phyloP scores from a whole-genome alignment of 2,113 vertebrate species.

The Theropithecus gelada region DNA sequence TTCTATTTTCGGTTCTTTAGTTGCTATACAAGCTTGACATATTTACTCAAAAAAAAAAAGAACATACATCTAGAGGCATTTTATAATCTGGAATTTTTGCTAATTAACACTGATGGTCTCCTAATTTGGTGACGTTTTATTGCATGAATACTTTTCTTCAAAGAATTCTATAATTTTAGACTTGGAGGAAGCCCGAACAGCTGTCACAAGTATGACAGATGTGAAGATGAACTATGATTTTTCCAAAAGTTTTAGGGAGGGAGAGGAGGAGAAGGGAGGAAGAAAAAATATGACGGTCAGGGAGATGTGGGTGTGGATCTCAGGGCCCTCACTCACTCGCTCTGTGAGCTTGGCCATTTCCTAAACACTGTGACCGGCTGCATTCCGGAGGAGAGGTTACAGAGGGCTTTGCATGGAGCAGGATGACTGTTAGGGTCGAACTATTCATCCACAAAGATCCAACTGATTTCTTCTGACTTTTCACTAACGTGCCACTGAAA shows the following conservation, averaged over 20 bases:
- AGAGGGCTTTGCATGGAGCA: not conserved
- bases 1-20: not conserved
- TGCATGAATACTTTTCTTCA: not conserved
- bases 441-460: constrained; percentile 19
- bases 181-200: fast-evolving
- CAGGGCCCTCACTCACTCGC: fast-evolving
- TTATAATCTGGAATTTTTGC: not conserved
- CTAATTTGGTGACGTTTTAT: not conserved
- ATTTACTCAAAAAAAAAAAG: not conserved
- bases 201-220: fast-evolving
- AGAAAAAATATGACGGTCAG: not conserved
- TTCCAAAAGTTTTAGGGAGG: not conserved
- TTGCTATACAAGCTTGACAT: not conserved
- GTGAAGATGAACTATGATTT: no score
- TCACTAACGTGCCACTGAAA: constrained; percentile 10
- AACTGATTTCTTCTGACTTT: constrained; percentile 70
- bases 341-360: not conserved
- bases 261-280: not conserved
- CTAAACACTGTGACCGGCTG: fast-evolving
- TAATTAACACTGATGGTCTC: not conserved
- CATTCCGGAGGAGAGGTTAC: not conserved
- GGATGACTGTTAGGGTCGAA: not conserved
- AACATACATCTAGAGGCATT: not conserved
- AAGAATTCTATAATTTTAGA: not conserved
- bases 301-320: fast-evolving